phyloP scores from a whole-genome alignment of 2,797 vertebrate genomes.

The Nasua narica region DNA sequence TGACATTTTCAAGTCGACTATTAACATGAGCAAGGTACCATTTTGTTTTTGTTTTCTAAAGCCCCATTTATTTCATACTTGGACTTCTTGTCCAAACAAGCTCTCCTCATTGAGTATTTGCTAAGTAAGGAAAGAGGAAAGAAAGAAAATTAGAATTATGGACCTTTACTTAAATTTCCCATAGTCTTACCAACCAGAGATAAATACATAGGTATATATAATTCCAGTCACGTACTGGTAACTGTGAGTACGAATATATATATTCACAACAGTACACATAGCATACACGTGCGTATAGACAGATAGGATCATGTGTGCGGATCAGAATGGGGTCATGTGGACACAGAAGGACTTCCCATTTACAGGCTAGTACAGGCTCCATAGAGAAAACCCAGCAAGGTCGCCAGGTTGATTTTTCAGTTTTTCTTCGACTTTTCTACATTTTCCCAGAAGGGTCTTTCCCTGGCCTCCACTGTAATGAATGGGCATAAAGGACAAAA shows the following conservation, averaged over 20 bases:
- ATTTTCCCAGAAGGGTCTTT: background rate
- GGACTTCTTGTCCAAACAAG: background rate
- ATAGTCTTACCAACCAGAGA: background rate
- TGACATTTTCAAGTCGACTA: background rate
- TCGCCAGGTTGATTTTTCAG: background rate
- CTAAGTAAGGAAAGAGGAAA: background rate
- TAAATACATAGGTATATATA: background rate
- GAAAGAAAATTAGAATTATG: background rate
- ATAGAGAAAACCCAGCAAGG: background rate
- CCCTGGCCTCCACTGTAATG: background rate
- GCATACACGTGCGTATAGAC: too few relatives aligned
- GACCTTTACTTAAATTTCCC: background rate
- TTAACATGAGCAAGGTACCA: background rate
- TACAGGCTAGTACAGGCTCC: background rate
- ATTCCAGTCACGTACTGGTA: background rate
- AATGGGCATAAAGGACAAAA: background rate
- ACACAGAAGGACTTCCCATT: background rate
- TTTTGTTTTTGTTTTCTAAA: background rate
- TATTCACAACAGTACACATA: background rate
- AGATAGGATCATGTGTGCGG: background rate
- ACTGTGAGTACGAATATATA: background rate
- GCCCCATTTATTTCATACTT: background rate
- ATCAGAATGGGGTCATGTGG: background rate
- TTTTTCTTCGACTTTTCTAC: background rate
- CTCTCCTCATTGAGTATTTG: background rate